Evolutionary conservation across 2,888 invertebrate genomes (phyloP), one percentile per base, ranked within the genome.

Genomic region (Hedychridium roseum): DNA sequence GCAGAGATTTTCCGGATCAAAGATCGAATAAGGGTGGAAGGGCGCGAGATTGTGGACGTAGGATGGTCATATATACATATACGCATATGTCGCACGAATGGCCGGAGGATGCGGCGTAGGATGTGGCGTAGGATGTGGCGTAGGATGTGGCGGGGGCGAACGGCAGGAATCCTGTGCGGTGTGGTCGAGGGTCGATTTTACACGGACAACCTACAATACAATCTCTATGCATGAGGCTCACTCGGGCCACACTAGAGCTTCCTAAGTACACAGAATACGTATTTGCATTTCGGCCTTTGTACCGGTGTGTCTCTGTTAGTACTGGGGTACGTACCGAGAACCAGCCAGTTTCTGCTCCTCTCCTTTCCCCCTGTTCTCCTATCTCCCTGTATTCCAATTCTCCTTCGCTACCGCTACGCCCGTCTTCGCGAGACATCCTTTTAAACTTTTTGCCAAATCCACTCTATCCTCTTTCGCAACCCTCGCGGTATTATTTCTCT

Each of bases 261-360:
- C 74, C 76, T 75, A 74, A 74, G 74, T 74, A 76, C 73, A 76
- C 76, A 74, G 74, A 70, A 70, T 74, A 64, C 65, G 71, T 75
- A 76, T 76, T 76, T 76, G 76, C 75, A 76, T 76, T 76, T 73
- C 64, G 71, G 73, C 74, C 76, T 74, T 75, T 74, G 75, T 76
- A 66, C 68, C 68, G 60, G 64, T 67, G 66, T 69, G 61, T 68
- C 63, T 57, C 63, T 66, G 65, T 68, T 64, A 63, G 67, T 57
- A 58, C n/a, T n/a, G n/a, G n/a, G n/a, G n/a, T n/a, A n/a, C n/a
- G n/a, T n/a, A n/a, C n/a, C n/a, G n/a, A n/a, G n/a, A n/a, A n/a
- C 30, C 6, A 5, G 18, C 5, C 14, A n/a, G 2, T 26, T 20
- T 17, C 7, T 2, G 1, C 18, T n/a, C 23, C 26, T 17, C 26